Evolutionary conservation across 2,113 vertebrate genomes (phyloP), one percentile per base, ranked within the genome.

Genomic region (Oostethus manadensis): DNA sequence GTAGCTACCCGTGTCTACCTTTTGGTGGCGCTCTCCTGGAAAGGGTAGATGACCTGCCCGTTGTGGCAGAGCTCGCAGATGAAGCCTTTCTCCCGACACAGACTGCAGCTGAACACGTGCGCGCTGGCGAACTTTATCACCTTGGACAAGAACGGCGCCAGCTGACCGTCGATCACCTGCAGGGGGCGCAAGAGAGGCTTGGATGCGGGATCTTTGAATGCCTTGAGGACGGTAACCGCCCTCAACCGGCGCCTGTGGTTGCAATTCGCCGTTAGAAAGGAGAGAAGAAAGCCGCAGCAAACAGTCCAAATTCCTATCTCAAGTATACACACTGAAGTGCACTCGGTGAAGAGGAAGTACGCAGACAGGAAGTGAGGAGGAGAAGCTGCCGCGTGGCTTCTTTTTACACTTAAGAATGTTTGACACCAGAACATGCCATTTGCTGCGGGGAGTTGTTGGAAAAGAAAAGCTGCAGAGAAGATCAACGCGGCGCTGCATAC

Each of bases 31-130:
- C 88, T 90, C 82, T 97, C 96, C 79, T 99, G 95, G 81, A 99
- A 99, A 33, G 97, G 97, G 79, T 98, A 99, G 74, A 99, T 92
- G 79, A 98, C 93, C 84, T 97, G 95, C 65, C 92, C 89, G 1
- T 94, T 93, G 70, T 96, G 95, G 81, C 97, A 99, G 66, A 99
- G 94, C 84, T 99, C 97, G 60, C 97, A 99, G 88, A 99, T 93
- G 88, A 99, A 99, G 48, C 97, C 97, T 70, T 98, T 98, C 83
- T 99, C 95, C 73, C 94, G 94, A 80, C 97, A 99, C 64, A 98
- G 90, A 58, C 94, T 98, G 90, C 97, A 99, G 90, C 90, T 93
- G 80, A 97, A 96, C 21, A 99, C 97, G 0, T 99, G 97, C 9
- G 93, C 89, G 62, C 93, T 93, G 80, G 97, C 96, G 66, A 99